Conservation (phyloP, 2,797 vertebrate species). For the Phylloscopus collybita region DNA sequence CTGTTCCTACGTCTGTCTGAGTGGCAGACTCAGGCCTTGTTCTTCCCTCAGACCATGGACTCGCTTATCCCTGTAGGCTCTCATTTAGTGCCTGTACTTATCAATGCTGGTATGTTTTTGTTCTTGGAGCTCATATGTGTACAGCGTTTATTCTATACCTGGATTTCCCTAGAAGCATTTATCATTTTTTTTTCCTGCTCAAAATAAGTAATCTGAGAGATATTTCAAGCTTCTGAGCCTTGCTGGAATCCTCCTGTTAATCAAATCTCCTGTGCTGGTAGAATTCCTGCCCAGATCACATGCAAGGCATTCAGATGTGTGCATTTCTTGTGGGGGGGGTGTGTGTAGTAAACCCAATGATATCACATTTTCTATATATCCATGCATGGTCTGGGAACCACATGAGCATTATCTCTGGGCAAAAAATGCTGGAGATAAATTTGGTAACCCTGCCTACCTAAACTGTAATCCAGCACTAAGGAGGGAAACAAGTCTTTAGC, state of each 20-base stretch:
- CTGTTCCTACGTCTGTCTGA: not conserved
- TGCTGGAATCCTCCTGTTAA: not conserved
- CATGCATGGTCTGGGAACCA: not conserved
- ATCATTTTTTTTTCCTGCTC: not conserved
- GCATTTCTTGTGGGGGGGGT: not conserved
- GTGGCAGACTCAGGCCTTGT: not conserved
- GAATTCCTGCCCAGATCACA: not conserved
- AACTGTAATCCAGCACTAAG: not conserved
- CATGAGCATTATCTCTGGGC: not conserved
- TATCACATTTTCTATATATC: not conserved
- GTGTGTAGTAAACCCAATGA: not conserved
- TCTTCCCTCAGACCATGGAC: not conserved
- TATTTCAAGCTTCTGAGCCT: not conserved
- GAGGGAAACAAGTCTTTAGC: not conserved
- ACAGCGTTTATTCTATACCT: not conserved
- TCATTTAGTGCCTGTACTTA: not conserved
- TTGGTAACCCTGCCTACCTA: not conserved
- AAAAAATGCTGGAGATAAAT: not conserved
- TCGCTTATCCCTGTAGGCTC: not conserved
- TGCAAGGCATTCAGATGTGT: not conserved
- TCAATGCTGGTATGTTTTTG: accelerated
- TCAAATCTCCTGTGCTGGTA: not conserved
- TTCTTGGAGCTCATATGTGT: not conserved
- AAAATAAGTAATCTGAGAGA: not conserved
- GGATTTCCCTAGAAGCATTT: not conserved